Percentiles rank a stretch among this genome's conserved stretches.
These are phyloP conservation scores for Thermophis baileyi DNA, from an alignment of 2,113 vertebrate genomes.

Conservation along the genomic window DNA sequence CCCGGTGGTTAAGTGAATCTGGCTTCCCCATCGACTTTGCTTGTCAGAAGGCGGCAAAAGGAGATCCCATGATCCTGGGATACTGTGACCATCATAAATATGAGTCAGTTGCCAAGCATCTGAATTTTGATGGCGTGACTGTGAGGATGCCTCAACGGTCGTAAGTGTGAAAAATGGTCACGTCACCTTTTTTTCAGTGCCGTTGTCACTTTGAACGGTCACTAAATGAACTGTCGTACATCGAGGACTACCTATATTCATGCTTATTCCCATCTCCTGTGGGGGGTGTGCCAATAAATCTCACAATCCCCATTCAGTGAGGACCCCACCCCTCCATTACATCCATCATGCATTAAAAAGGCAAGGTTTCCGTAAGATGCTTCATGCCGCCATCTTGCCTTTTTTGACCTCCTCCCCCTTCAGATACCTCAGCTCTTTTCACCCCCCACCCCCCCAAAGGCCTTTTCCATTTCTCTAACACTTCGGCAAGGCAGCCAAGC, in stretches of 20 bases:
- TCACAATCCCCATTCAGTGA: not conserved
- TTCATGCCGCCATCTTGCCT: not conserved
- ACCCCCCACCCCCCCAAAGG: not conserved
- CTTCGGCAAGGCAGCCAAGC: not conserved
- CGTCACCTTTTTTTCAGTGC: no score
- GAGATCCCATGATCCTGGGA: no score
- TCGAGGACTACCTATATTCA: no score
- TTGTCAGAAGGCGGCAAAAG: no score
- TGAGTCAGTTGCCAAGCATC: no score
- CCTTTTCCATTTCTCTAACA: not conserved
- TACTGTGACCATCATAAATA: no score
- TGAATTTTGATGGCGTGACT: no score
- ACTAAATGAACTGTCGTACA: no score
- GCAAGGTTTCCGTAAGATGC: not conserved
- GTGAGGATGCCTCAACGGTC: rapidly evolving
- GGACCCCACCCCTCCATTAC: not conserved
- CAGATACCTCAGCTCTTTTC: not conserved
- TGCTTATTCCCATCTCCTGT: not conserved
- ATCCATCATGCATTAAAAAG: not conserved
- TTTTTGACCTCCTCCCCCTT: not conserved
- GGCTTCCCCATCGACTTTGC: no score
- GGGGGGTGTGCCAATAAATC: not conserved
- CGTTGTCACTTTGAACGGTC: no score
- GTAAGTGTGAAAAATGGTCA: no score
- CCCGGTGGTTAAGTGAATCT: no score